Base-by-base conservation (phyloP, 2,888 invertebrate genomes). In the Stenchaetothrips biformis region DNA sequence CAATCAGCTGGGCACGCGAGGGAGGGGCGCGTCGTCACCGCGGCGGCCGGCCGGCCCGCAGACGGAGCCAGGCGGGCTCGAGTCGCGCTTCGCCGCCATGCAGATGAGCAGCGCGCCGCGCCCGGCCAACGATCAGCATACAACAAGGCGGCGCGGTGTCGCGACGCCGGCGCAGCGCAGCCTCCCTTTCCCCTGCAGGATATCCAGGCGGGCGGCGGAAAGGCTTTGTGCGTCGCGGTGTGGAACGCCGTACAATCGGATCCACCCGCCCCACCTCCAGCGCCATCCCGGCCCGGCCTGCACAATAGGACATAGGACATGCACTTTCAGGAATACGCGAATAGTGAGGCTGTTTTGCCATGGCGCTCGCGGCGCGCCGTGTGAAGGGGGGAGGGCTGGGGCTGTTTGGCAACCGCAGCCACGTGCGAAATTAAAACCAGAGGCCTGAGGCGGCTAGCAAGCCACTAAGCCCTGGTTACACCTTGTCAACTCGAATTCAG, bases 171-270 rank as follows among this genome's bases (percentile, higher is more conserved):
- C 53, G 6, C 53, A 53, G 16, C 9, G 37, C 2, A 2, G 37
- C 37, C 37, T 37, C 37, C 37, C 37, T 37, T 37, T 37, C 37
- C 37, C 37, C 37, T 4, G 37, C 37, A 37, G 37, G 37, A 37
- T 4, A 37, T 37, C 37, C 37, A 62, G 62, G 16, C 62, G 21
- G 67, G n/a, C 67, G 21, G 67, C 67, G 37, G 37, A 18, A 21
- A 18, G 21, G 21, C 67, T 67, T 21, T 67, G 67, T 67, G 67
- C 67, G 67, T 67, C 67, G 67, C 67, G 67, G 67, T 67, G 67
- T 67, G 67, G 67, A 67, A 67, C 67, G 67, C 67, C 18, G 67
- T 67, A 67, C 67, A 67, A 67, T 67, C 21, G 67, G 67, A n/a
- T n/a, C 62, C 62, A n/a, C 62, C n/a, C 62, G 16, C 53, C 53